These are phyloP conservation scores for Andrena bicolor DNA, from an alignment of 2,888 invertebrate species.

Conservation along the genomic window DNA sequence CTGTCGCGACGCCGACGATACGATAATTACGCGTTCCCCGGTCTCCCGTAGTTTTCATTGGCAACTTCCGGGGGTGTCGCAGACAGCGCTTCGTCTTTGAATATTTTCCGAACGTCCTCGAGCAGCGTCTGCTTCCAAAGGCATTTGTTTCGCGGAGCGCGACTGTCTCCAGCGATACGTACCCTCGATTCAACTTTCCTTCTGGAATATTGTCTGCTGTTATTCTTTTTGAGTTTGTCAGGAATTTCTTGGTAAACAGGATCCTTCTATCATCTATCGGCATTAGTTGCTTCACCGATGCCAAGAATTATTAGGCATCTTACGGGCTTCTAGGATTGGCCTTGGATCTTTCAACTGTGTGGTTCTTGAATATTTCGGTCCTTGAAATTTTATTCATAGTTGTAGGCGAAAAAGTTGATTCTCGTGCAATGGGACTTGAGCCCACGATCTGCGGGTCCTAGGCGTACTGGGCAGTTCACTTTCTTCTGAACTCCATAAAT, in stretches of 20 bases:
- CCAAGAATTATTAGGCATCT: too few species aligned
- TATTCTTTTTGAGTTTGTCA: too few species aligned
- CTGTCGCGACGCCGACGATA: conserved; percentile 23
- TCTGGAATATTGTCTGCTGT: not conserved
- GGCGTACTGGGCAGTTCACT: too few species aligned
- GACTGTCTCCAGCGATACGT: not conserved
- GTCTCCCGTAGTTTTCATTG: conserved; percentile 18
- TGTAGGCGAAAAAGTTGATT: too few species aligned
- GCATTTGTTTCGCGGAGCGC: not conserved
- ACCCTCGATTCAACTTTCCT: not conserved
- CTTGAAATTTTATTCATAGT: not conserved
- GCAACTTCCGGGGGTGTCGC: conserved; percentile 16
- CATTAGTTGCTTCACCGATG: too few species aligned
- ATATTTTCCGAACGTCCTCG: not conserved
- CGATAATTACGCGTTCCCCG: conserved; percentile 44
- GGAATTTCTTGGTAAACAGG: not conserved
- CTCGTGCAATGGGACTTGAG: too few species aligned
- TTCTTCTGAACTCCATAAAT: too few species aligned
- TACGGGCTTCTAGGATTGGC: not conserved
- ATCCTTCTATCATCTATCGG: too few species aligned
- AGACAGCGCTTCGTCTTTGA: not conserved
- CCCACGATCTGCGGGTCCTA: too few species aligned
- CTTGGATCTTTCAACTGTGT: not conserved
- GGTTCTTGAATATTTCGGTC: not conserved
- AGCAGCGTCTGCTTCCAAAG: not conserved